Conservation (phyloP, 1,140 invertebrate genomes). For the Limonius californicus region DNA sequence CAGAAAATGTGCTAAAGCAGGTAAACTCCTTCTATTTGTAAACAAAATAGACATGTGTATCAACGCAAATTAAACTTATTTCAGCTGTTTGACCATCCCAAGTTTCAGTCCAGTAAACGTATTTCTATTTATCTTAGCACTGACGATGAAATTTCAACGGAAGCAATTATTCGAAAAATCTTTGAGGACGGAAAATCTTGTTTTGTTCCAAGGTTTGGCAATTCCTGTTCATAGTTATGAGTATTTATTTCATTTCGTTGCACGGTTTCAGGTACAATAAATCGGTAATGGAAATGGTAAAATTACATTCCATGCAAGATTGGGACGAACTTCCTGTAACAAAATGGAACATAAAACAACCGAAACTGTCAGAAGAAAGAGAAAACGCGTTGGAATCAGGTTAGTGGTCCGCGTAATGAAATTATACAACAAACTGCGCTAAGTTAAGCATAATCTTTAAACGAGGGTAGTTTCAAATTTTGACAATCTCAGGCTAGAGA, state of each 20-base stretch:
- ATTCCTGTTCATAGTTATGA: too few relatives aligned
- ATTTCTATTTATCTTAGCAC: constrained; percentile 76
- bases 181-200: constrained; percentile 59
- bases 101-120: constrained; percentile 57
- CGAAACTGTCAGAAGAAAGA: constrained; percentile 58
- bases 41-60: too few relatives aligned
- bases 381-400: constrained; percentile 72
- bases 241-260: too few relatives aligned
- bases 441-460: too few relatives aligned
- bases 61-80: constrained; percentile 18
- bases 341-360: constrained; percentile 85
- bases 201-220: constrained; percentile 67
- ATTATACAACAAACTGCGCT: too few relatives aligned
- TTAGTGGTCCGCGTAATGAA: too few relatives aligned
- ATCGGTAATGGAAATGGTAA: constrained; percentile 68
- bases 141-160: constrained; percentile 68
- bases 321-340: constrained; percentile 68
- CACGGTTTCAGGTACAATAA: constrained; percentile 50
- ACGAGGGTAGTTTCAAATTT: too few relatives aligned
- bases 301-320: constrained; percentile 61
- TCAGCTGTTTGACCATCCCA: constrained; percentile 40
- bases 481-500: too few relatives aligned
- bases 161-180: constrained; percentile 62
- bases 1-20: constrained; percentile 53
- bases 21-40: too few relatives aligned